phyloP scores from a whole-genome alignment of 2,113 vertebrate species.

The Mohoua ochrocephala region DNA sequence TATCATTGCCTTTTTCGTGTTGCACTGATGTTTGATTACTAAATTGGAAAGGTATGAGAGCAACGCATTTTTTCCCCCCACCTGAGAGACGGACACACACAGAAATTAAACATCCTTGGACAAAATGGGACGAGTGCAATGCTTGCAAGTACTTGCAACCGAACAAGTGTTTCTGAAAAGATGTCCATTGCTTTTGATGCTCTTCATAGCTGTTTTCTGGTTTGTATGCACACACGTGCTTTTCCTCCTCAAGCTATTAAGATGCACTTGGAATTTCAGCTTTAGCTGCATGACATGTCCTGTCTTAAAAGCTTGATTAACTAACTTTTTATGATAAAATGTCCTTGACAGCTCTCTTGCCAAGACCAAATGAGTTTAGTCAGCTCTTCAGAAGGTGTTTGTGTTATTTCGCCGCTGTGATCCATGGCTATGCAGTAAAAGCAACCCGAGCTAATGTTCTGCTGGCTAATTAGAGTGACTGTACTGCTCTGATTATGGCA shows the following conservation, averaged over 20 bases:
- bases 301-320: constrained; percentile 8
- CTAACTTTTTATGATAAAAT: neutral
- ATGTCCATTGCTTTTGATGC: neutral
- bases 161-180: neutral
- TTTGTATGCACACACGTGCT: neutral
- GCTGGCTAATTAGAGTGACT: neutral
- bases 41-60: neutral
- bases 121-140: neutral
- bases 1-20: neutral
- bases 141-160: neutral
- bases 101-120: neutral
- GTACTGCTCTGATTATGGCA: neutral
- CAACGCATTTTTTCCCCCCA: too few relatives aligned
- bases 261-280: neutral
- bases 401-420: neutral
- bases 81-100: neutral
- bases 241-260: neutral
- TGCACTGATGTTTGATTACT: neutral
- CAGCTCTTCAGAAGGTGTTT: constrained; percentile 30
- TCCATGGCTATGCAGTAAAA: neutral
- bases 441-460: neutral
- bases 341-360: neutral
- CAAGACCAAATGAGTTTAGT: constrained; percentile 1
- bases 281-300: neutral
- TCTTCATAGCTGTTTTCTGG: neutral